phyloP scores from a whole-genome alignment of 2,113 vertebrate species.

The Cardinalis cardinalis region DNA sequence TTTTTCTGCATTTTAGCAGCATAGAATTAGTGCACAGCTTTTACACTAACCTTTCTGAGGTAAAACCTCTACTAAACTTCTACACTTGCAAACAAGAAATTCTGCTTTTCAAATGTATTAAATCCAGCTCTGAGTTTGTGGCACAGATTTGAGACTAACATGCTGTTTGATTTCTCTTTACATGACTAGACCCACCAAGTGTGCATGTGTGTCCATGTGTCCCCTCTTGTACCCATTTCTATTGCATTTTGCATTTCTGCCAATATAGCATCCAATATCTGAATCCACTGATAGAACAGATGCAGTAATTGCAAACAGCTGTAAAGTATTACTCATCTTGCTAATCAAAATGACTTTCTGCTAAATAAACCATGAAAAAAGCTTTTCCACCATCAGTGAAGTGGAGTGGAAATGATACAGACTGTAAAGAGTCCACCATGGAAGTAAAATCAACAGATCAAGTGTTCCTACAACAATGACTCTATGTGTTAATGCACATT shows the following conservation, averaged over 20 bases:
- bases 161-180: slow-evolving; percentile 58
- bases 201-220: not conserved
- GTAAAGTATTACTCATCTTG: slow-evolving; percentile 90
- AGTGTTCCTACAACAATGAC: slow-evolving; percentile 72
- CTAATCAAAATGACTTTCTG: slow-evolving; percentile 96
- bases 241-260: slow-evolving; percentile 65
- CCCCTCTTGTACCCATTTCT: slow-evolving; percentile 55
- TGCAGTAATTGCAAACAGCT: slow-evolving; percentile 89
- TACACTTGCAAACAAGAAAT: not conserved
- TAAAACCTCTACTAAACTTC: not conserved
- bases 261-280: slow-evolving; percentile 75
- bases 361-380: slow-evolving; percentile 99
- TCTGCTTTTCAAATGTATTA: slow-evolving; percentile 5
- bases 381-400: slow-evolving; percentile 87
- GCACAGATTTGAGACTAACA: slow-evolving; percentile 40
- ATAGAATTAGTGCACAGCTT: not conserved
- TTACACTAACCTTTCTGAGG: not conserved
- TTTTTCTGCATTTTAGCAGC: not conserved
- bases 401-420: slow-evolving; percentile 86
- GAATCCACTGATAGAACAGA: slow-evolving; percentile 84
- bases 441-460: slow-evolving; percentile 89
- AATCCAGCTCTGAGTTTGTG: not conserved
- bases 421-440: slow-evolving; percentile 72
- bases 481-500: slow-evolving; percentile 60
- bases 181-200: slow-evolving; percentile 57